Evolutionary conservation across 2,888 invertebrate genomes (phyloP), one percentile per base, ranked within the genome.

Genomic region (Acronicta psi): DNA sequence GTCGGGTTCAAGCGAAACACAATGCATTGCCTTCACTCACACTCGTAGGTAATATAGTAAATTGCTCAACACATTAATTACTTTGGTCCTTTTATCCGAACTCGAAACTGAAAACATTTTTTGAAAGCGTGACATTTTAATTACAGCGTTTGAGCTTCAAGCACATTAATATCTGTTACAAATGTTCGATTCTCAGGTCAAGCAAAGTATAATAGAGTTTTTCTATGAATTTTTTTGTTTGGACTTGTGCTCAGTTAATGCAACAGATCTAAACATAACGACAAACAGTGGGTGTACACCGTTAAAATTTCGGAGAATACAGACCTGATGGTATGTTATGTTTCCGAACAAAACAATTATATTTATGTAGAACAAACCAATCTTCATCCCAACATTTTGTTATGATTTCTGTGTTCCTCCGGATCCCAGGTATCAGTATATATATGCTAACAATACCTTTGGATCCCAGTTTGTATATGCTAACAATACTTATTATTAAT

Each of bases 401-500:
- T 65, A 57, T 45, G 47, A 23, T 49, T 5, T 3, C 20, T n/a
- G 25, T 16, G 25, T 65, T 71, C 6, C 13, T 2, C 2, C 13
- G 10, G n/a, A 13, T 14, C n/a, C 36, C 9, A 14, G 25, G 38
- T 46, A 71, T 49, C 72, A 45, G 37, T 45, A 50, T 36, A 2
- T 52, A 29, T 45, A 50, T 13, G 23, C 11, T 25, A 53, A 51
- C 44, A 70, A 61, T 38, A 56, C 45, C n/a, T n/a, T n/a, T n/a
- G n/a, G n/a, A n/a, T n/a, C n/a, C n/a, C n/a, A n/a, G 37, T 45
- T 57, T 36, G 4, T 52, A 29, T 45, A 50, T 13, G 23, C 11
- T 25, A 53, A 51, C 44, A 70, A 61, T 38, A 56, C 45, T 1
- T 8, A 31, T 18, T 59, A 56, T 56, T 56, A 70, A 78, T 77